Percentiles rank a stretch among this genome's conserved stretches.
These are phyloP conservation scores for Onchidella celtica DNA, from an alignment of 2,888 invertebrate species.

Conservation along the genomic window DNA sequence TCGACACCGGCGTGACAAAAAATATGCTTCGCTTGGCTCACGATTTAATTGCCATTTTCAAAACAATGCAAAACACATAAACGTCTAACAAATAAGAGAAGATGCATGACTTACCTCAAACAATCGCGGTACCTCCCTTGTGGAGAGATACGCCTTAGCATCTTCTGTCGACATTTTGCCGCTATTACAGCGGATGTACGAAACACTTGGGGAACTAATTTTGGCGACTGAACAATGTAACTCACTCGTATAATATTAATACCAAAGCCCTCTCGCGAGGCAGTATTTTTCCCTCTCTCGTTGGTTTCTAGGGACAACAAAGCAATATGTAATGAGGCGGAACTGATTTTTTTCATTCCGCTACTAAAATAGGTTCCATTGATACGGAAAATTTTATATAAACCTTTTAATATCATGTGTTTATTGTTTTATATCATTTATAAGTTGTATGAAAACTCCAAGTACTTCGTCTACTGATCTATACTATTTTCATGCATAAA, in stretches of 20 bases:
- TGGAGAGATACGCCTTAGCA: constrained; percentile 81
- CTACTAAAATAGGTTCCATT: too few relatives aligned
- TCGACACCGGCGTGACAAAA: too few relatives aligned
- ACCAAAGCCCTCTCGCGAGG: constrained; percentile 16
- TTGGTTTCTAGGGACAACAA: constrained; percentile 76
- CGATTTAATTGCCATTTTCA: too few relatives aligned
- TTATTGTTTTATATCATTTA: not conserved
- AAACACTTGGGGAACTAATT: constrained; percentile 64
- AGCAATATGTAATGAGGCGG: constrained; percentile 19
- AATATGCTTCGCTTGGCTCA: too few relatives aligned
- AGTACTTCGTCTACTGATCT: not conserved
- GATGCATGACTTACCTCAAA: constrained; percentile 81
- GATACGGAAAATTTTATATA: too few relatives aligned
- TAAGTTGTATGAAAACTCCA: not conserved
- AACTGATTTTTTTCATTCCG: not conserved
- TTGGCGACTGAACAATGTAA: constrained; percentile 59
- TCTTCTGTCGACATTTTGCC: constrained; percentile 79
- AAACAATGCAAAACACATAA: too few relatives aligned
- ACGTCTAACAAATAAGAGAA: too few relatives aligned
- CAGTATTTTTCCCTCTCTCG: constrained; percentile 1
- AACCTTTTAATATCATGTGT: too few relatives aligned
- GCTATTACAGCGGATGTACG: constrained; percentile 72
- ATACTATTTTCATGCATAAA: too few relatives aligned
- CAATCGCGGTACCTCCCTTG: constrained; percentile 80
- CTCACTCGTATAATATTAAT: constrained; percentile 39